Conservation (phyloP, 2,888 invertebrate genomes). For the Diplolepis rosae region DNA sequence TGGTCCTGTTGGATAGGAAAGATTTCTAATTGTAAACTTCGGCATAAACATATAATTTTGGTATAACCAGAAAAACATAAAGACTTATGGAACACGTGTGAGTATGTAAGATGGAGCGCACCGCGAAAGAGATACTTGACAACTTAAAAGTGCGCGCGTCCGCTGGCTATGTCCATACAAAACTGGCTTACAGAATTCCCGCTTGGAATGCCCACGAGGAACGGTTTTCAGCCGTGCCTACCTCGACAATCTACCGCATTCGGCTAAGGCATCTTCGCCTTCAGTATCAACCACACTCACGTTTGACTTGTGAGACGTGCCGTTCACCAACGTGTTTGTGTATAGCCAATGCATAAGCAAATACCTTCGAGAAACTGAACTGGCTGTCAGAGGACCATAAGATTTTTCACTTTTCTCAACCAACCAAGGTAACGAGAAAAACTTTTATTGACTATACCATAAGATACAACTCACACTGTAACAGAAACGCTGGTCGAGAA, state of each 20-base stretch:
- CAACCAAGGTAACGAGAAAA: not conserved
- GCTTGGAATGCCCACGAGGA: slow-evolving; percentile 67
- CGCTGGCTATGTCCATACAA: slow-evolving; percentile 60
- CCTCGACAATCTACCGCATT: slow-evolving; percentile 51
- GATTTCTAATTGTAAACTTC: not conserved
- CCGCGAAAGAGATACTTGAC: slow-evolving; percentile 40
- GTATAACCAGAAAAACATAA: not conserved
- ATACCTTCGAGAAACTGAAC: not conserved
- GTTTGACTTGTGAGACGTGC: slow-evolving; percentile 37
- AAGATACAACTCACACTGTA: not conserved
- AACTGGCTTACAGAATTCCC: slow-evolving; percentile 67
- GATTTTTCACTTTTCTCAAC: not conserved
- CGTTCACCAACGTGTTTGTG: slow-evolving; percentile 18
- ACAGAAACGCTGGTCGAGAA: not conserved
- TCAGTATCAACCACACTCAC: slow-evolving; percentile 40
- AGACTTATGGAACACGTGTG: slow-evolving; percentile 8
- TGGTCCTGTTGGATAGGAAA: not conserved
- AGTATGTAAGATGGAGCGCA: slow-evolving; percentile 49
- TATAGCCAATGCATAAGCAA: slow-evolving; percentile 15
- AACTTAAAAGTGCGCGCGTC: slow-evolving; percentile 55
- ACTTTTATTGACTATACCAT: not conserved
- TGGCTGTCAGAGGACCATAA: not conserved
- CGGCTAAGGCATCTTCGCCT: slow-evolving; percentile 57
- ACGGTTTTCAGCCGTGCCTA: slow-evolving; percentile 58
- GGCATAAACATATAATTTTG: not conserved